Percentiles rank a stretch among this genome's conserved stretches.
Conservation (phyloP, 2,888 invertebrate species). For the Hirtodrosophila trivittata region DNA sequence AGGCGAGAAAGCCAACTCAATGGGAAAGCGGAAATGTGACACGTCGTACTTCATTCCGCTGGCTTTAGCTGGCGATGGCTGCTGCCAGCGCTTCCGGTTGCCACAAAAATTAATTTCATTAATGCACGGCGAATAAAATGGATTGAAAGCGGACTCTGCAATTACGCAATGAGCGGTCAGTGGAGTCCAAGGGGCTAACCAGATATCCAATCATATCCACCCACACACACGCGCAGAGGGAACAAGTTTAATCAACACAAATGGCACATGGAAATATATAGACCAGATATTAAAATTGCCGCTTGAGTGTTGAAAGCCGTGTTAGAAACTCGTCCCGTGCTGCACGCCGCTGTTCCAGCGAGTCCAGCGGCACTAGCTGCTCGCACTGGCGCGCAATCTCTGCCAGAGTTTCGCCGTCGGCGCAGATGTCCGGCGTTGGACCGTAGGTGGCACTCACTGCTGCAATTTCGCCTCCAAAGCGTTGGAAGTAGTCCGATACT, state of each 20-base stretch:
- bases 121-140: slow-evolving; percentile 62
- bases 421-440: slow-evolving; percentile 88
- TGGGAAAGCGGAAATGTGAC: slow-evolving; percentile 68
- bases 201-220: neutral
- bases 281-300: slow-evolving; percentile 85
- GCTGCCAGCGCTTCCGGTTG: slow-evolving; percentile 65
- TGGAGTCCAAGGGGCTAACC: neutral
- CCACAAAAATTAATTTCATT: slow-evolving; percentile 78
- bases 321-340: slow-evolving; percentile 93
- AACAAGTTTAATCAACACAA: slow-evolving; percentile 62
- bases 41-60: slow-evolving; percentile 58
- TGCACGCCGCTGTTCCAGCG: slow-evolving; percentile 88
- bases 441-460: slow-evolving; percentile 90
- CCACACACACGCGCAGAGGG: neutral
- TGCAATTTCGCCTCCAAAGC: slow-evolving; percentile 86
- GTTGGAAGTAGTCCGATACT: slow-evolving; percentile 86
- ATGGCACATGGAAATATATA: slow-evolving; percentile 41
- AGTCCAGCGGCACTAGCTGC: slow-evolving; percentile 88
- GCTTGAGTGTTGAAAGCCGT: slow-evolving; percentile 90
- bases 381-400: slow-evolving; percentile 90
- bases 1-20: slow-evolving; percentile 23
- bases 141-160: slow-evolving; percentile 46
- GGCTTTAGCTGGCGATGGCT: slow-evolving; percentile 15
- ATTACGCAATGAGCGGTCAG: slow-evolving; percentile 33
- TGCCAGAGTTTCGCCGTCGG: slow-evolving; percentile 87